Conservation (phyloP, 2,113 vertebrate genomes). For the Tachysurus fulvidraco region DNA sequence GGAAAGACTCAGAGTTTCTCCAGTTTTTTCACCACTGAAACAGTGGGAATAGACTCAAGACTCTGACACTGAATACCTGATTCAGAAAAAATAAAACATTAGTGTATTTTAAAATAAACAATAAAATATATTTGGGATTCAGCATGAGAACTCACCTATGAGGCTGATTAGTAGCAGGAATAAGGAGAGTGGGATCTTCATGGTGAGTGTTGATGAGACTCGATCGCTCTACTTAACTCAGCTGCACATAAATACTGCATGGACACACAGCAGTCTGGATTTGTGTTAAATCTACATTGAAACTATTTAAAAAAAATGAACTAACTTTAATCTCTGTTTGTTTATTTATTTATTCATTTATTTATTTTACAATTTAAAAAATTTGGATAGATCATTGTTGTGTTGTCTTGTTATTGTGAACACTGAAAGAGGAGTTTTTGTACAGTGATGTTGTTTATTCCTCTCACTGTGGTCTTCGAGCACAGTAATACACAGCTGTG, state of each 20-base stretch:
- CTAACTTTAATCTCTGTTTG: no score
- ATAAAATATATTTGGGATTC: not conserved
- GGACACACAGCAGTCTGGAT: not conserved
- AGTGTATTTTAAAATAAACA: not conserved
- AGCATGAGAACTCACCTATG: constrained; percentile 24
- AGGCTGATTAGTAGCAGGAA: constrained; percentile 42
- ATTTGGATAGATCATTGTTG: no score
- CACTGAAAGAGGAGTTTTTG: constrained; percentile 16
- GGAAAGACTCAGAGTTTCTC: no score
- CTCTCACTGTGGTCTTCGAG: not conserved
- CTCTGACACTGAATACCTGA: constrained; percentile 50
- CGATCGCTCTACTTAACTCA: no score
- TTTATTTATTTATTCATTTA: no score
- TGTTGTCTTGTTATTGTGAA: no score
- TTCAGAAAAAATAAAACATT: not conserved
- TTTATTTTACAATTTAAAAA: no score
- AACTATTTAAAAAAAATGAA: no score
- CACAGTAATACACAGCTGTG: constrained; percentile 33
- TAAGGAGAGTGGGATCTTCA: constrained; percentile 9
- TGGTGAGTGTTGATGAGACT: constrained; percentile 23
- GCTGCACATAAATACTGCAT: no score
- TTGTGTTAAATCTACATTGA: constrained; percentile 8
- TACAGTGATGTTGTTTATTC: not conserved
- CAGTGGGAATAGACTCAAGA: no score
- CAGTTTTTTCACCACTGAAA: no score